Evolutionary conservation across 2,888 invertebrate species (phyloP), one percentile per base, ranked within the genome.

Genomic region (Acheta domesticus): DNA sequence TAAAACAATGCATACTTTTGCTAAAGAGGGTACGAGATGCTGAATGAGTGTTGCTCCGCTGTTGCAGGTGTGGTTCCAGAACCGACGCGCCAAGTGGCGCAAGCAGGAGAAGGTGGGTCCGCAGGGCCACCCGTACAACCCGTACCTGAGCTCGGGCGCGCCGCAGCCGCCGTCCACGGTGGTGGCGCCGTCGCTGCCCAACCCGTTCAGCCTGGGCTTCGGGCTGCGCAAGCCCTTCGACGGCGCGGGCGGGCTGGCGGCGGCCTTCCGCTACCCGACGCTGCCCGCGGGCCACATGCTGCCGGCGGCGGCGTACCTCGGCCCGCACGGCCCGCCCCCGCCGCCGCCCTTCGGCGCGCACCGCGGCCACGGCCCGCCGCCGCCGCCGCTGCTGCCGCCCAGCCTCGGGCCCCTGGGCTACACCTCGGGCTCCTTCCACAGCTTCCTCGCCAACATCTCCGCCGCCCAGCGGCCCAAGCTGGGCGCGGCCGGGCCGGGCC

Each of bases 21-120:
- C 5, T 36, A 8, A 8, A 8, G 36, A 36, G 8, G 36, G 1
- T 4, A 8, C 36, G 8, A 36, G 0, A 8, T 36, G 8, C 0
- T 36, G 8, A 36, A 5, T 36, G 8, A 36, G 8, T 36, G 36
- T 36, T 36, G 8, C 1, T 36, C 5, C 8, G 12, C 16, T 86
- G 84, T 90, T 89, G 0, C 91, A 96, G 96, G 96, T 96, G 5
- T 96, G 96, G 96, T 96, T 96, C 87, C 96, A 96, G 89, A 96
- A 96, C 86, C 91, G 96, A 1, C 90, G 96, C 74, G 96, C 96
- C 76, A 96, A 96, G 88, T 96, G 96, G 96, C 90, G 96, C 75
- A 96, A 96, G 85, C 96, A 96, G 85, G 96, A 96, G 87, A 96
- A 96, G 87, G 96, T 96, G 80, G 96, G 96, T 0, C 96, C 96